phyloP scores from a whole-genome alignment of 2,888 invertebrate species.

The Sisyra terminalis region DNA sequence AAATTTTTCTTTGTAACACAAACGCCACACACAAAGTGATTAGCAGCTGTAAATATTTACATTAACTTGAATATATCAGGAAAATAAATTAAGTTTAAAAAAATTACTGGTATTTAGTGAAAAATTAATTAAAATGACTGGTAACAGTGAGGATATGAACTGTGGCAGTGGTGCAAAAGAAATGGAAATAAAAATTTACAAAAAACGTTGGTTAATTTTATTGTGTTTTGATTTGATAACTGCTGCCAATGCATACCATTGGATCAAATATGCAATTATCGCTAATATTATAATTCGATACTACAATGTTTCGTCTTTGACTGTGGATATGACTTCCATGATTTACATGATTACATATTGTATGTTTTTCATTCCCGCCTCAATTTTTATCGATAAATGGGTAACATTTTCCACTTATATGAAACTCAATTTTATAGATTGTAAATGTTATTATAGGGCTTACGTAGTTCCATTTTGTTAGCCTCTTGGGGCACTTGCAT shows the following conservation, averaged over 20 bases:
- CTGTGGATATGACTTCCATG: slow-evolving; percentile 95
- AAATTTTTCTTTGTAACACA: too few relatives aligned
- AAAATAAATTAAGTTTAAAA: too few relatives aligned
- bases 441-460: slow-evolving; percentile 35
- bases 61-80: too few relatives aligned
- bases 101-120: too few relatives aligned
- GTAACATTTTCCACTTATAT: slow-evolving; percentile 37
- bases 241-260: slow-evolving; percentile 85
- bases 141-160: too few relatives aligned
- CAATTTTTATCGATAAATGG: slow-evolving; percentile 86
- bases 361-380: slow-evolving; percentile 92
- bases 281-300: slow-evolving; percentile 65
- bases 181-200: slow-evolving; percentile 30
- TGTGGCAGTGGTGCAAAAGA: too few relatives aligned
- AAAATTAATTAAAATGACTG: too few relatives aligned
- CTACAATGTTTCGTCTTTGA: slow-evolving; percentile 53
- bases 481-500: slow-evolving; percentile 36
- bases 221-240: slow-evolving; percentile 78
- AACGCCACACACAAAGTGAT: too few relatives aligned
- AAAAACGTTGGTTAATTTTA: slow-evolving; percentile 70
- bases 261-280: slow-evolving; percentile 94
- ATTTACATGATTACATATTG: slow-evolving; percentile 96
- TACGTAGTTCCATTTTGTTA: slow-evolving; percentile 31
- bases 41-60: too few relatives aligned
- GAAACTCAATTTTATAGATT: slow-evolving; percentile 13